Evolutionary conservation across 2,113 vertebrate species (phyloP).

Genomic region (Donacobius atricapilla): DNA sequence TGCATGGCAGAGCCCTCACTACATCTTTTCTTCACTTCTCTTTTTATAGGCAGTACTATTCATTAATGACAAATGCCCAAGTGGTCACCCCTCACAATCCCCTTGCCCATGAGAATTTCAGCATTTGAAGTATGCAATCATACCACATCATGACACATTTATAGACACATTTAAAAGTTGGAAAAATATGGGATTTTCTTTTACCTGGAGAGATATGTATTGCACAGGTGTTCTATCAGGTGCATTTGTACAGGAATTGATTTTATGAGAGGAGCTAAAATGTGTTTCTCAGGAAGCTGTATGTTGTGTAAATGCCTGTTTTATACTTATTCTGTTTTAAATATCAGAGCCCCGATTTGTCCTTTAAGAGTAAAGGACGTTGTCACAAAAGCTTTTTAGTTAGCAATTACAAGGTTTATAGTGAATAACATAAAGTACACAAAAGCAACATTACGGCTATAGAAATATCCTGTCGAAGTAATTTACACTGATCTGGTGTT

Average conservation of each 20-base stretch:
- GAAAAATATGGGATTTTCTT: background rate
- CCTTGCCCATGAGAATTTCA: background rate
- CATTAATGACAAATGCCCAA: background rate
- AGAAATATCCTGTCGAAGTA: background rate
- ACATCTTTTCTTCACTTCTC: background rate
- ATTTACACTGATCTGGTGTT: background rate
- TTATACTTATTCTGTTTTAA: background rate
- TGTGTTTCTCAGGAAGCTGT: background rate
- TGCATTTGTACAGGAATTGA: background rate
- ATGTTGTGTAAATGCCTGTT: background rate
- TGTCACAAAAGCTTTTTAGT: background rate
- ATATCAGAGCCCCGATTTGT: background rate
- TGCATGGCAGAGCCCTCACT: background rate
- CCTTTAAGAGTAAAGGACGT: background rate
- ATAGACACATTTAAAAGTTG: background rate
- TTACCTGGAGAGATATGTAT: background rate
- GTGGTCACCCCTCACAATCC: background rate
- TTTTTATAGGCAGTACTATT: background rate
- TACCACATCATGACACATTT: background rate
- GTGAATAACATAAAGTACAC: background rate
- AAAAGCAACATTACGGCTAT: background rate
- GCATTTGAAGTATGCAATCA: background rate
- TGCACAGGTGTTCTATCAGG: background rate
- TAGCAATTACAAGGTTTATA: background rate
- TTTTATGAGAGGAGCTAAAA: background rate